Conservation (phyloP, 2,888 invertebrate species). For the Macrosoma leucophasiata region DNA sequence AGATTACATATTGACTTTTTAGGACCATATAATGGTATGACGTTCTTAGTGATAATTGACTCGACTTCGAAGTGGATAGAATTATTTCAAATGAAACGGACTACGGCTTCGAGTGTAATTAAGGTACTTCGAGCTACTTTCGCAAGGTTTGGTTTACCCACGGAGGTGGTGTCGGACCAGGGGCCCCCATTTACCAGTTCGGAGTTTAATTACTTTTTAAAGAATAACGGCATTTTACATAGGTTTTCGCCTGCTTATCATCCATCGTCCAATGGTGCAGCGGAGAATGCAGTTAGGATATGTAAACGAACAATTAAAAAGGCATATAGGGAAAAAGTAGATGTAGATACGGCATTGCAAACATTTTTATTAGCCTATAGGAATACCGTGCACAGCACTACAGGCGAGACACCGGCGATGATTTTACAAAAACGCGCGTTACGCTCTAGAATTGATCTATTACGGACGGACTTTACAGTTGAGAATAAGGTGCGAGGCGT, state of each 20-base stretch:
- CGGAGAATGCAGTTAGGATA: not conserved
- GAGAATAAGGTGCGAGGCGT: not conserved
- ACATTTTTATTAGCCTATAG: not conserved
- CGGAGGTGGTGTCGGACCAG: slow-evolving; percentile 18
- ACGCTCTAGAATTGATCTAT: not conserved
- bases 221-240: slow-evolving; percentile 9
- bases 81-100: slow-evolving; percentile 17
- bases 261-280: slow-evolving; percentile 3
- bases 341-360: not conserved
- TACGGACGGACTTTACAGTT: not conserved
- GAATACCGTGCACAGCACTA: not conserved
- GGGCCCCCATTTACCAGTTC: slow-evolving; percentile 17
- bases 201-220: slow-evolving; percentile 14
- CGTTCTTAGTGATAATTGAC: slow-evolving; percentile 18
- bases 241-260: slow-evolving; percentile 7
- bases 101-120: slow-evolving; percentile 13
- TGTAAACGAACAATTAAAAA: slow-evolving; percentile 4
- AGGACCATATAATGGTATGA: slow-evolving; percentile 14
- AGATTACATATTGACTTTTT: slow-evolving; percentile 27
- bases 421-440: not conserved
- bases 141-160: slow-evolving; percentile 18
- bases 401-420: not conserved
- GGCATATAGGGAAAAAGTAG: not conserved
- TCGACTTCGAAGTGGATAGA: slow-evolving; percentile 26
- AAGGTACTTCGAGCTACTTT: slow-evolving; percentile 15